A percentile compares a stretch with the other conserved stretches of the same genome.
Conservation (phyloP, 1,140 invertebrate species). For the Luehdorfia chinensis region DNA sequence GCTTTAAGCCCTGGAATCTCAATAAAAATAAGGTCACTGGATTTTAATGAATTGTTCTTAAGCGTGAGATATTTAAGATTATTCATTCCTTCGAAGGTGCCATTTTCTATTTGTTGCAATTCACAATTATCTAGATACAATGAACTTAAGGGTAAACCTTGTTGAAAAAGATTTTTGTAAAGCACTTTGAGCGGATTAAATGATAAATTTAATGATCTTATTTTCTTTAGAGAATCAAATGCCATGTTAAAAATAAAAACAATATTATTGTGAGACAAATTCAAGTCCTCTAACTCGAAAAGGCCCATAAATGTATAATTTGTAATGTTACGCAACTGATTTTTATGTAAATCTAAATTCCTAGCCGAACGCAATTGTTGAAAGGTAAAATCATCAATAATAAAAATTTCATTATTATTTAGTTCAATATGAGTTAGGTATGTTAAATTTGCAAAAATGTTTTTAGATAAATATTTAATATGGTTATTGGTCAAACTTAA, state of each 20-base stretch:
- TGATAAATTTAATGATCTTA: slow-evolving; percentile 82
- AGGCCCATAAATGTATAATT: slow-evolving; percentile 81
- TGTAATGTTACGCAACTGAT: slow-evolving; percentile 64
- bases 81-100: slow-evolving; percentile 78
- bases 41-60: slow-evolving; percentile 83
- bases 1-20: slow-evolving; percentile 83
- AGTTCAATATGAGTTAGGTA: slow-evolving; percentile 51
- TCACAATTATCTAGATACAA: slow-evolving; percentile 80
- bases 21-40: slow-evolving; percentile 81
- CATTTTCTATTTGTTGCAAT: slow-evolving; percentile 78
- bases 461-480: slow-evolving; percentile 59
- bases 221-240: slow-evolving; percentile 80
- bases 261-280: slow-evolving; percentile 81
- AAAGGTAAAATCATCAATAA: slow-evolving; percentile 66
- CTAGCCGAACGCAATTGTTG: slow-evolving; percentile 51
- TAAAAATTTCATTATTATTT: slow-evolving; percentile 55
- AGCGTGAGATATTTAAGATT: slow-evolving; percentile 80
- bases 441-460: slow-evolving; percentile 55
- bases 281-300: slow-evolving; percentile 83
- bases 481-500: slow-evolving; percentile 56
- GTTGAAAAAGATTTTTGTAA: slow-evolving; percentile 80
- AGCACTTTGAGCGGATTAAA: slow-evolving; percentile 81
- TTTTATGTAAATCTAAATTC: slow-evolving; percentile 67
- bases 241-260: slow-evolving; percentile 80
- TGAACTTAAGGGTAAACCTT: slow-evolving; percentile 78